Conservation (phyloP, 1,140 invertebrate genomes). For the Diachasma alloeum region DNA sequence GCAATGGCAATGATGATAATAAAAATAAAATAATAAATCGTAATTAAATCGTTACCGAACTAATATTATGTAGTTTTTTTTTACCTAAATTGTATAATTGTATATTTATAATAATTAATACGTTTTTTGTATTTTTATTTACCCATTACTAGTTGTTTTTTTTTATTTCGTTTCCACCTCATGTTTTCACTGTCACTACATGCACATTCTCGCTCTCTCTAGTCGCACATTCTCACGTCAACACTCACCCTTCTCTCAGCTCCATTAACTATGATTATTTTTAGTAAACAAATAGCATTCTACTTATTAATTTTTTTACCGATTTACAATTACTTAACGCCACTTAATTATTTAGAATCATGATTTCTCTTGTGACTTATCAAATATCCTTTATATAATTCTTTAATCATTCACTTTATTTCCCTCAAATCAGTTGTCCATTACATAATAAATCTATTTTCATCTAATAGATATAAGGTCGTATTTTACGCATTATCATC, state of each 20-base stretch:
- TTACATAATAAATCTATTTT: constrained; percentile 30
- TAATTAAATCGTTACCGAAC: constrained; percentile 51
- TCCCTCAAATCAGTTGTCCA: constrained; percentile 11
- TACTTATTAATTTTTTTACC: constrained; percentile 37
- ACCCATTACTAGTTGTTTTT: constrained; percentile 21
- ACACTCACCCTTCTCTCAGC: constrained; percentile 24
- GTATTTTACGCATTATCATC: neutral
- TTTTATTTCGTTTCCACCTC: constrained; percentile 18
- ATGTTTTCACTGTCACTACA: constrained; percentile 21
- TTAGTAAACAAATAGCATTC: constrained; percentile 57
- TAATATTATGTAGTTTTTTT: constrained; percentile 52
- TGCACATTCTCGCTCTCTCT: constrained; percentile 22
- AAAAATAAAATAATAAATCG: constrained; percentile 53
- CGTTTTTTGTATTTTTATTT: constrained; percentile 31
- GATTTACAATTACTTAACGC: constrained; percentile 53
- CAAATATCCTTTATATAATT: constrained; percentile 30
- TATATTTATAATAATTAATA: constrained; percentile 45
- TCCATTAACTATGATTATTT: constrained; percentile 40
- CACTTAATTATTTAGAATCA: constrained; percentile 53
- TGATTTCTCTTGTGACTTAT: constrained; percentile 38
- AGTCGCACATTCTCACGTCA: constrained; percentile 9
- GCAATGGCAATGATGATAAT: constrained; percentile 41
- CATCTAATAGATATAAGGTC: constrained; percentile 4
- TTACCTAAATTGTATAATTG: constrained; percentile 37
- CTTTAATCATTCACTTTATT: constrained; percentile 17